phyloP scores from a whole-genome alignment of 2,797 vertebrate species.

The Ctenopoma multispine region DNA sequence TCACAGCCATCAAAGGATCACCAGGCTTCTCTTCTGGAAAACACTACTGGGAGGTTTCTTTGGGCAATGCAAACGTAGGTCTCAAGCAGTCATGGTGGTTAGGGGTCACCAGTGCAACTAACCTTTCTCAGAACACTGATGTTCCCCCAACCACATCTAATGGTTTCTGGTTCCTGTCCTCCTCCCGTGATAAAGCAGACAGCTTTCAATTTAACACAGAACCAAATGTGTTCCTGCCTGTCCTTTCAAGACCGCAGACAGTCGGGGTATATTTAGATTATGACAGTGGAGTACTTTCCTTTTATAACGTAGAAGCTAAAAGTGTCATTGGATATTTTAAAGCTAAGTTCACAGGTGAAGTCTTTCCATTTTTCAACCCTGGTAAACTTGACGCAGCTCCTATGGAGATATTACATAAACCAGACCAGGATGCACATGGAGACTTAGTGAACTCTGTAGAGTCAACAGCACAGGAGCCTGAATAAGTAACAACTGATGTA shows the following conservation, averaged over 20 bases:
- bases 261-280: conserved; percentile 74
- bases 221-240: background rate
- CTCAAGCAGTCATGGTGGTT: conserved; percentile 74
- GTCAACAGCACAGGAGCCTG: rapidly evolving
- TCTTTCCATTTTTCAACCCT: conserved; percentile 80
- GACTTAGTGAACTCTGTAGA: rapidly evolving
- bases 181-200: background rate
- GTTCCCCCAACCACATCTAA: background rate
- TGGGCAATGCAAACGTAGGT: rapidly evolving
- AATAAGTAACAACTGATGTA: background rate
- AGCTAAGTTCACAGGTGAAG: conserved; percentile 8
- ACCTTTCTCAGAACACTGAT: rapidly evolving
- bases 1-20: conserved; percentile 64
- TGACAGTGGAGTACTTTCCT: conserved; percentile 48
- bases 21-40: conserved; percentile 47
- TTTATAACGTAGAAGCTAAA: conserved; percentile 53
- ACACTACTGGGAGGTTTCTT: conserved; percentile 78
- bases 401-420: conserved; percentile 26
- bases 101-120: conserved; percentile 54
- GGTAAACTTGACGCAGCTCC: conserved; percentile 3
- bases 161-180: conserved; percentile 77
- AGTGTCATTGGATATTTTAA: conserved; percentile 53
- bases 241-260: background rate
- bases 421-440: background rate
- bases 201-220: conserved; percentile 43